These are phyloP conservation scores for Dromius quadrimaculatus DNA, from an alignment of 2,888 invertebrate species.

Conservation along the genomic window DNA sequence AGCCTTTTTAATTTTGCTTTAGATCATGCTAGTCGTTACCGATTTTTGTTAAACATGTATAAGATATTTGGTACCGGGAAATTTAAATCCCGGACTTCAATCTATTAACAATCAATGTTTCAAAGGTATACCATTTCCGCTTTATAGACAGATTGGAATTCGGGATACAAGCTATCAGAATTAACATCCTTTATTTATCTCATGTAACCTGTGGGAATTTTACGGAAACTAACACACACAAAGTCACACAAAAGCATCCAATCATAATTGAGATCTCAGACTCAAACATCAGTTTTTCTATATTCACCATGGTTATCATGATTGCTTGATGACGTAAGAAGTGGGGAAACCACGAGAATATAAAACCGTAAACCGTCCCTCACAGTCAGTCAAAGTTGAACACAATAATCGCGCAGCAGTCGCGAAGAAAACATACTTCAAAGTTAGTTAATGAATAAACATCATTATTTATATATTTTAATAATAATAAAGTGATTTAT, in stretches of 20 bases:
- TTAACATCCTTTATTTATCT: not conserved
- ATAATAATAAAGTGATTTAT: too few species aligned
- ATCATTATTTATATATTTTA: not conserved
- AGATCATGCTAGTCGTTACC: too few species aligned
- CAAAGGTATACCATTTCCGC: too few species aligned
- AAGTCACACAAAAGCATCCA: not conserved
- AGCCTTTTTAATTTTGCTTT: too few species aligned
- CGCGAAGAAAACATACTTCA: not conserved
- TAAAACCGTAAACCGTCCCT: not conserved
- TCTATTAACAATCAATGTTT: too few species aligned
- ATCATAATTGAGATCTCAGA: constrained; percentile 13
- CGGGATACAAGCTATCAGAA: too few species aligned
- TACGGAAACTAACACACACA: not conserved
- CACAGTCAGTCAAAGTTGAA: constrained; percentile 16
- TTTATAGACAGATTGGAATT: too few species aligned
- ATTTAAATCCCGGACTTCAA: too few species aligned
- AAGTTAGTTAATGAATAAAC: not conserved
- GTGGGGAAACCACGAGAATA: constrained; percentile 23
- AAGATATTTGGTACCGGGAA: too few species aligned
- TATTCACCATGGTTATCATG: not conserved
- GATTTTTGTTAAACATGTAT: too few species aligned
- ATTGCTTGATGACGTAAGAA: constrained; percentile 20
- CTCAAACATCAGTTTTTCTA: constrained; percentile 20
- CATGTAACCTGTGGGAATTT: not conserved
- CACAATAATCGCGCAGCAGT: not conserved